These are phyloP conservation scores for Apteryx owenii DNA, from an alignment of 2,113 vertebrate species.

Conservation along the genomic window DNA sequence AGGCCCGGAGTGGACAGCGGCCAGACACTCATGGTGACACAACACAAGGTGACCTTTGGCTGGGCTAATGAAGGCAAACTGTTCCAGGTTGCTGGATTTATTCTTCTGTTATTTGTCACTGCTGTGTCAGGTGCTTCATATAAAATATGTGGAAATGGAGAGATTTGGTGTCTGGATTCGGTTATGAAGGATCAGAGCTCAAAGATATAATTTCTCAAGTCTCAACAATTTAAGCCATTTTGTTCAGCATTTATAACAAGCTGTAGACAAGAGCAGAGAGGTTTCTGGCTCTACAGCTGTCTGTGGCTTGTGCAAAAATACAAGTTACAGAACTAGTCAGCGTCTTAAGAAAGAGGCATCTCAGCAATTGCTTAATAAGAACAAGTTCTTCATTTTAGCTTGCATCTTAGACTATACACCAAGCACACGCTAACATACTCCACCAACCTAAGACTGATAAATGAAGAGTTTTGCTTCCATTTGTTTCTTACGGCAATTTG, in stretches of 20 bases:
- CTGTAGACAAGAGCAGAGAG: constrained; percentile 10
- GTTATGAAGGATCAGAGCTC: constrained; percentile 68
- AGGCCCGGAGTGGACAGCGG: neutral
- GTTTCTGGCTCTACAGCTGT: neutral
- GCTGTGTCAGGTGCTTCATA: constrained; percentile 41
- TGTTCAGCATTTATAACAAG: neutral
- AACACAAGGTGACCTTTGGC: constrained; percentile 23
- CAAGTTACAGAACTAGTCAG: neutral
- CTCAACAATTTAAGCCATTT: neutral
- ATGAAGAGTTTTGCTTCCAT: fast-evolving
- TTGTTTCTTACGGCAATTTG: neutral
- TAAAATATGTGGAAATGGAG: constrained; percentile 16
- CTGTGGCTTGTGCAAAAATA: neutral
- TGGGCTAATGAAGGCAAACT: constrained; percentile 20
- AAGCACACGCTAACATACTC: neutral
- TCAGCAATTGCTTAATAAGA: neutral
- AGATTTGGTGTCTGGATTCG: constrained; percentile 12
- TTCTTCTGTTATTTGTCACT: constrained; percentile 1
- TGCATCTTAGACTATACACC: neutral
- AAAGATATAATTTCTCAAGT: constrained; percentile 51
- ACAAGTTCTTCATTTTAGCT: neutral
- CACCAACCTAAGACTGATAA: neutral
- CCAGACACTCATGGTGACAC: neutral
- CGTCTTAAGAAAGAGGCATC: neutral
- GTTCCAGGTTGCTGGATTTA: constrained; percentile 25